Base-by-base conservation (phyloP, 1,140 invertebrate genomes). In the Drosophila cardini region DNA sequence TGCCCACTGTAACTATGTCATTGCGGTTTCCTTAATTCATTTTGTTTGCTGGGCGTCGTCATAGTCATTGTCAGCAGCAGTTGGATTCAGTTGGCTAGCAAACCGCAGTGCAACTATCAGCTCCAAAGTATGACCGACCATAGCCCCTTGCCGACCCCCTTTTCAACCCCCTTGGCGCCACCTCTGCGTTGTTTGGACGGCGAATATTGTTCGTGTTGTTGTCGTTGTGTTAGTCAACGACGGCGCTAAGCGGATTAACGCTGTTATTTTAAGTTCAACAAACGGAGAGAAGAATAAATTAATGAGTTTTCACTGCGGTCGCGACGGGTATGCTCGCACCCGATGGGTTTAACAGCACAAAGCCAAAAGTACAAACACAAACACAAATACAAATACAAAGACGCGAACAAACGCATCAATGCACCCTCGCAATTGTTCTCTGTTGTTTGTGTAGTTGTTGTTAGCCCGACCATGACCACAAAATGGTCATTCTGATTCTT, bases 251-350 rank as follows among this genome's bases (percentile, higher is more conserved):
- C 84, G 84, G 84, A 87, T 87, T 87, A 87, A 87, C 80, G 84
- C 84, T 89, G 84, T 87, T 87, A 87, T 87, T 87, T 87, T 89
- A 87, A 87, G 84, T 87, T 87, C 84, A 87, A 83, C 84, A 87
- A 87, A 87, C 84, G 84, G 75, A 84, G 82, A 70, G 83, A 89
- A 83, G 83, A 87, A 89, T 87, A 89, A 87, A 87, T 87, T 87
- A 87, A 87, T 87, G 84, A 87, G 80, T 87, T 89, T 87, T 89
- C 84, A 89, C 84, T 89, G 84, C 70, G 84, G 83, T 87, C 72
- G 78, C 69, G 69, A 57, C 76, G 58, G 61, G 13, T 15, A 63
- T 48, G 60, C 53, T 21, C n/a, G 58, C 64, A 13, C 55, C 45
- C 69, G 75, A 79, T 76, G 79, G 79, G 79, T 68, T 86, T 82